A percentile compares a stretch with the other conserved stretches of the same genome.
phyloP scores from a whole-genome alignment of 2,888 invertebrate species.

The Drosophila antonietae region DNA sequence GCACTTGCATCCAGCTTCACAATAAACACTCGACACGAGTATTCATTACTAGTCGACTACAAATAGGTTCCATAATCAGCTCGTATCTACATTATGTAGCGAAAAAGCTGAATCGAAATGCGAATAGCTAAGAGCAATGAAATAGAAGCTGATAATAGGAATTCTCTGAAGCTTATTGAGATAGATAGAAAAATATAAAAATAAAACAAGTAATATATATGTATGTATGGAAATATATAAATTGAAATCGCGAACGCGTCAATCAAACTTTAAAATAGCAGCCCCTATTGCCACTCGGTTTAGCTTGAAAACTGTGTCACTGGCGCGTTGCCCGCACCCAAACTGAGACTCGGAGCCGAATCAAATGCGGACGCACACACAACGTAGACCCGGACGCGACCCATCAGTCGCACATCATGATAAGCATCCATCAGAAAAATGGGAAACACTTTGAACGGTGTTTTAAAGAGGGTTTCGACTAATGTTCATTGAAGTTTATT shows the following conservation, averaged over 20 bases:
- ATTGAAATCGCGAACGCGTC: conserved; percentile 55
- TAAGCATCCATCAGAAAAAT: conserved; percentile 51
- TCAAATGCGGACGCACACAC: conserved; percentile 32
- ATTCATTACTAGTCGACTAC: conserved; percentile 53
- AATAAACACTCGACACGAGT: conserved; percentile 9
- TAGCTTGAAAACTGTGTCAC: conserved; percentile 66
- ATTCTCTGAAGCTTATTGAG: conserved; percentile 1
- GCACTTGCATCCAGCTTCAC: conserved; percentile 19
- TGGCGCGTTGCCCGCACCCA: conserved; percentile 41
- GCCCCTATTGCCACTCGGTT: background rate
- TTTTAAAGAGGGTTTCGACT: conserved; percentile 20
- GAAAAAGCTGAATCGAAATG: conserved; percentile 13
- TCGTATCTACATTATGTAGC: conserved; percentile 7
- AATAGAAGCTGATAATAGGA: conserved; percentile 55
- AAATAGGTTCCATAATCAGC: conserved; percentile 42
- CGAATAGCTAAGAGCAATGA: conserved; percentile 16
- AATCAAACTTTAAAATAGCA: conserved; percentile 49
- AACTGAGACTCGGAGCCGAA: conserved; percentile 28
- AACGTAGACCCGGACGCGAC: conserved; percentile 45
- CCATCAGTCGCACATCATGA: conserved; percentile 46
- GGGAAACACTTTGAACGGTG: conserved; percentile 20
- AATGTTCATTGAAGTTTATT: conserved; percentile 18
- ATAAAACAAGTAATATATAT: background rate
- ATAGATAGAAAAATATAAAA: conserved; percentile 3
- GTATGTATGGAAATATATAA: conserved; percentile 56